Base-by-base conservation (phyloP, 2,888 invertebrate genomes). In the Pocota personata region DNA sequence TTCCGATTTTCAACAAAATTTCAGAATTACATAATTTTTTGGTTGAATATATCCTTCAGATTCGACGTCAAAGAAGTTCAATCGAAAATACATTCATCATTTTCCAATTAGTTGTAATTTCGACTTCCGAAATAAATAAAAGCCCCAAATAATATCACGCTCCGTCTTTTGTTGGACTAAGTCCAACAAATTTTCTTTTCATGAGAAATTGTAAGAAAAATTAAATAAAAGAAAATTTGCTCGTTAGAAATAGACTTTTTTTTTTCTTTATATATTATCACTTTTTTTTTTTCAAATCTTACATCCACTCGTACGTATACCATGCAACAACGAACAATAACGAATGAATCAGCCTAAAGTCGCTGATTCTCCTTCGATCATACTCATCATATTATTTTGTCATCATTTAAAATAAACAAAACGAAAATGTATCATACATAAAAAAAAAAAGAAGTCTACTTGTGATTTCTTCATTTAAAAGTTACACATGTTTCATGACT, bases 321-420 rank as follows among this genome's bases (percentile, higher is more conserved):
- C 24, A 24, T 24, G 24, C 24, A 24, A 24, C 4, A 24, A 4
- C 24, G 24, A 3, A 24, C 24, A 24, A 52, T 30, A 14, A 27
- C 52, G 8, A 0, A 62, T 62, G 43, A 62, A 62, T 57, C 57
- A 35, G 57, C 6, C 12, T 19, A 12, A 58, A 58, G n/a, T 37
- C 35, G n/a, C n/a, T n/a, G n/a, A n/a, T n/a, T 37, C 21, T n/a
- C 37, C n/a, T 14, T 21, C 58, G n/a, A 12, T 14, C 60, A 62
- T 12, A 27, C 30, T 30, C 27, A 30, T 52, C 10, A 14, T 8
- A 14, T 8, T 27, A 27, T 43, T 62, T 27, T 8, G 40, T 62
- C 40, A 62, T 62, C 60, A 24, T 14, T 62, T 27, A 27, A 62
- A 62, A 62, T 62, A 62, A 14, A 14, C 52, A 52, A 52, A 30